A percentile compares a stretch with the other conserved stretches of the same genome.
phyloP scores from a whole-genome alignment of 2,113 vertebrate genomes.

The Benitochromis conjunctus region DNA sequence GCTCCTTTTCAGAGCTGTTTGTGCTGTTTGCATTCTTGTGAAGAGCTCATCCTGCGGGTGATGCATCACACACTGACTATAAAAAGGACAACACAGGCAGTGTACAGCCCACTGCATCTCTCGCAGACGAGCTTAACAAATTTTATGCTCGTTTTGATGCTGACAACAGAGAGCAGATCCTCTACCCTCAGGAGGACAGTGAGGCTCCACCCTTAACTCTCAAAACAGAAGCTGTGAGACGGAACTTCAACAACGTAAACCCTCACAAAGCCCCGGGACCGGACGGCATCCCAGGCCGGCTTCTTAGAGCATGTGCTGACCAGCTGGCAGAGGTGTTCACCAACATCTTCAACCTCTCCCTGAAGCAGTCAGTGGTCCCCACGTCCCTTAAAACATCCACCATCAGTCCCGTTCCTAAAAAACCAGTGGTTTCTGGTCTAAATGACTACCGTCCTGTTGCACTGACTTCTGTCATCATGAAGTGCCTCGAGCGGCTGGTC shows the following conservation, averaged over 20 bases:
- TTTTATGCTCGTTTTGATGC: too few species aligned
- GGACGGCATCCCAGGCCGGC: too few species aligned
- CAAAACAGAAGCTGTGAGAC: too few species aligned
- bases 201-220: too few species aligned
- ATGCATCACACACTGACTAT: background rate
- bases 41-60: background rate
- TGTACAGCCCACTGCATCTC: too few species aligned
- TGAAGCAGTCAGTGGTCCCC: background rate
- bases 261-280: too few species aligned
- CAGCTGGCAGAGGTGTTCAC: background rate
- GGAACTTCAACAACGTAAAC: too few species aligned
- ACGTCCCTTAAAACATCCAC: background rate
- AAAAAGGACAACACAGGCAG: too few species aligned
- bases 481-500: background rate
- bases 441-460: background rate
- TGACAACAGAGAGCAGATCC: too few species aligned
- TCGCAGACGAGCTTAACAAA: too few species aligned
- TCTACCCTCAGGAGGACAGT: too few species aligned
- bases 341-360: background rate
- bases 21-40: background rate
- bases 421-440: background rate
- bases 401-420: background rate
- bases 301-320: too few species aligned
- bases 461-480: background rate
- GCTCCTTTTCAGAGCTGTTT: background rate